Base-by-base conservation (phyloP, 1,140 invertebrate species). In the Brachionus koreanus region DNA sequence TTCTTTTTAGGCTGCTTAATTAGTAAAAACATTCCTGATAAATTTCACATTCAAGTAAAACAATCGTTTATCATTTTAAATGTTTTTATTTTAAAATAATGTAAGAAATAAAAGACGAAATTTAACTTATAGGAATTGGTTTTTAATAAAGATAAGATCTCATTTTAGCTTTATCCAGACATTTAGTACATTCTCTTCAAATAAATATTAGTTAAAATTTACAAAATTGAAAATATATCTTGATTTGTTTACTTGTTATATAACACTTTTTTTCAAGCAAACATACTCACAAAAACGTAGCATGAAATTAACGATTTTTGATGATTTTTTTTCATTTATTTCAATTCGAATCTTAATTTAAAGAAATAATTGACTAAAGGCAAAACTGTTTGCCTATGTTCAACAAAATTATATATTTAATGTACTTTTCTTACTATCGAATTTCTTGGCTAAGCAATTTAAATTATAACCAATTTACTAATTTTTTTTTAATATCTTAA, bases 291-390 rank as follows among this genome's bases (percentile, higher is more conserved):
- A 57, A 57, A 57, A 42, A 42, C 39, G 39, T 42, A 42, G 49
- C 49, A 57, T 19, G 19, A 57, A 65, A 65, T 65, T 33, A 35
- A 35, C 63, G 25, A 65, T 65, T n/a, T 65, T 65, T 12, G 29
- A 65, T 33, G 37, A 72, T 72, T 72, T 19, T 39, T 67, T 37
- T 72, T 72, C 67, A 42, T 72, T 72, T 72, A 39, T 16, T 72
- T 72, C 16, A 16, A 72, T 42, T 42, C 39, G n/a, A 72, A 16
- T 72, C 4, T 72, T 42, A 35, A 57, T 65, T 37, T 65, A 65
- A 3, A 29, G 25, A 12, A 65, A 65, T 65, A 33, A 65, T 65
- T 65, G 63, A 33, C 63, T 65, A 33, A 29, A 37, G 25, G 63
- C 63, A 65, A 65, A 65, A n/a, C 63, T 65, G 33, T 33, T 65